phyloP scores from a whole-genome alignment of 2,888 invertebrate genomes.

The Drosophila putrida region DNA sequence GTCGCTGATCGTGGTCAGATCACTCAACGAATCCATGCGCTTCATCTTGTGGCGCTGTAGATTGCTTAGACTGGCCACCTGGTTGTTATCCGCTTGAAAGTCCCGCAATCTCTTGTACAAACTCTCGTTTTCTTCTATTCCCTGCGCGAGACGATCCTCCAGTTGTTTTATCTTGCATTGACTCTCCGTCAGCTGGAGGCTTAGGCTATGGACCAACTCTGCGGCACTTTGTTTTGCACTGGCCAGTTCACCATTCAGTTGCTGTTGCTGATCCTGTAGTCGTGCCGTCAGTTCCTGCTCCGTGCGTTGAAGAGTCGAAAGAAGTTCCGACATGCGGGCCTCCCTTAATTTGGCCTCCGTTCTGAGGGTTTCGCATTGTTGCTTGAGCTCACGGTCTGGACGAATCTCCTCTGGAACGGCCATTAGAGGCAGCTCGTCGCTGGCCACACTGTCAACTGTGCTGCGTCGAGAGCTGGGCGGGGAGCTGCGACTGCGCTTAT shows the following conservation, averaged over 20 bases:
- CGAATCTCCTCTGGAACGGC: constrained; percentile 83
- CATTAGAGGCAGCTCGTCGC: constrained; percentile 74
- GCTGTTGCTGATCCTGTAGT: constrained; percentile 90
- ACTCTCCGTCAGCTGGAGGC: constrained; percentile 89
- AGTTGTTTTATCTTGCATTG: constrained; percentile 86
- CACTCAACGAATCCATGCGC: constrained; percentile 92
- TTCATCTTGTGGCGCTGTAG: constrained; percentile 84
- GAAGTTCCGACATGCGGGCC: constrained; percentile 91
- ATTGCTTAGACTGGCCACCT: constrained; percentile 82
- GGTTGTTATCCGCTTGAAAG: constrained; percentile 87
- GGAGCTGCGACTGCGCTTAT: constrained; percentile 88
- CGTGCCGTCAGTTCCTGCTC: constrained; percentile 91
- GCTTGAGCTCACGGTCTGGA: constrained; percentile 88
- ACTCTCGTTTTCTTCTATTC: constrained; percentile 92
- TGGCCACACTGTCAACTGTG: constrained; percentile 88
- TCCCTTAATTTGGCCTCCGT: constrained; percentile 91
- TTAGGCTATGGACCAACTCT: constrained; percentile 89
- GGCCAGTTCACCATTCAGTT: constrained; percentile 87
- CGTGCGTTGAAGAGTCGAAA: constrained; percentile 91
- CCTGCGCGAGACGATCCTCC: constrained; percentile 87
- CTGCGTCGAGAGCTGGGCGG: constrained; percentile 88
- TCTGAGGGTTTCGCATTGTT: constrained; percentile 90
- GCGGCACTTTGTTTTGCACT: constrained; percentile 90
- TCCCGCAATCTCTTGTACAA: constrained; percentile 91
- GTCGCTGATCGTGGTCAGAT: constrained; percentile 92